Conservation (phyloP, 2,797 vertebrate species). For the Rachycentron canadum region DNA sequence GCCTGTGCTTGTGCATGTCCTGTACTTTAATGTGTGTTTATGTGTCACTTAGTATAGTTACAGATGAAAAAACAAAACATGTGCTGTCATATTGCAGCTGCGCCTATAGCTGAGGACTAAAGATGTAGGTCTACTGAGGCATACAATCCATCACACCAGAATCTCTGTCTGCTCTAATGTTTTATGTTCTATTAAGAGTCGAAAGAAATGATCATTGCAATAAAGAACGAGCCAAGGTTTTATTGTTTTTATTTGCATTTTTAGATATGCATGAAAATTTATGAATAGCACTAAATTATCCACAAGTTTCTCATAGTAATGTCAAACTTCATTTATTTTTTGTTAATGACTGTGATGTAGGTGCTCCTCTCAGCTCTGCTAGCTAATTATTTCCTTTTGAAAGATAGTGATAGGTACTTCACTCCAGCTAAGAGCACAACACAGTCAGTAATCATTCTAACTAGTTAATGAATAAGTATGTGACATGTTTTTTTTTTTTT, state of each 20-base stretch:
- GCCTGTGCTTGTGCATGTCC: background rate
- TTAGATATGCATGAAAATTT: background rate
- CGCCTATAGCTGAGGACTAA: background rate
- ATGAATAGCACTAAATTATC: background rate
- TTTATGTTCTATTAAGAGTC: background rate
- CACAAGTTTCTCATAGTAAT: background rate
- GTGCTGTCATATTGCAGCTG: background rate
- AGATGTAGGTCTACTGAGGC: background rate
- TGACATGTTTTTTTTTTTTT: background rate
- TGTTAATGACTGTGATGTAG: background rate
- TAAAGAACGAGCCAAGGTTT: background rate
- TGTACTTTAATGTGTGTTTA: slow-evolving; percentile 11
- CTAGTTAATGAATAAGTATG: background rate
- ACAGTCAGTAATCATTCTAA: background rate
- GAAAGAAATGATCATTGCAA: background rate
- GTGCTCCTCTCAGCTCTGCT: background rate
- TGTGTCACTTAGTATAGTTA: slow-evolving; percentile 3
- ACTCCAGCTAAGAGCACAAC: background rate
- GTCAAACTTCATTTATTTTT: background rate
- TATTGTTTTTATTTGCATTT: slow-evolving; percentile 3
- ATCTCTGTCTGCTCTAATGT: background rate
- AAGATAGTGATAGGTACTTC: background rate
- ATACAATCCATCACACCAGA: no score
- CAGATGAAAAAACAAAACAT: background rate
- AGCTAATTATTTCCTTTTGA: background rate